These are phyloP conservation scores for Meganola albula DNA, from an alignment of 2,888 invertebrate species.

Conservation along the genomic window DNA sequence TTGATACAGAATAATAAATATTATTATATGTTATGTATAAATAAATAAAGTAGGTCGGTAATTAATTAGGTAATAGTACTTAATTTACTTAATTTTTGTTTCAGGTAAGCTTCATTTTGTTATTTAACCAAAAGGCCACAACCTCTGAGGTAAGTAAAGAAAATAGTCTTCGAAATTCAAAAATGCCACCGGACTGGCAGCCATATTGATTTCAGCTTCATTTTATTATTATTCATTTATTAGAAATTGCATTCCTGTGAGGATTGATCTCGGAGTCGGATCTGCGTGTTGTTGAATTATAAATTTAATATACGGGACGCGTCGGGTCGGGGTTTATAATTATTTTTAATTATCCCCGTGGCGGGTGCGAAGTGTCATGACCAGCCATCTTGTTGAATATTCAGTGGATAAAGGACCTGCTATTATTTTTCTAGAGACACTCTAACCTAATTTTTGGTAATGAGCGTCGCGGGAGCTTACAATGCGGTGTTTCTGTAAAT, in stretches of 20 bases:
- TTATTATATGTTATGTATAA: too few relatives aligned
- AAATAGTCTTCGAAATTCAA: not conserved
- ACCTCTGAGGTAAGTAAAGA: too few relatives aligned
- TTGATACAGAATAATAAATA: too few relatives aligned
- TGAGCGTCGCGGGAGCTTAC: constrained; percentile 48
- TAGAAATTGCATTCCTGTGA: constrained; percentile 22
- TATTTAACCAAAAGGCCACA: too few relatives aligned
- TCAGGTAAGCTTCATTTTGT: constrained; percentile 30
- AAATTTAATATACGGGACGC: constrained; percentile 37
- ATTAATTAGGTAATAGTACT: not conserved
- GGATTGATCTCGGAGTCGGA: constrained; percentile 17
- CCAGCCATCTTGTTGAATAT: constrained; percentile 53
- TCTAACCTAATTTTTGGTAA: constrained; percentile 62
- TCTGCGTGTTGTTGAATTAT: constrained; percentile 32
- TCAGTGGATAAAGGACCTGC: constrained; percentile 48
- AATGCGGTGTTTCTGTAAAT: constrained; percentile 41
- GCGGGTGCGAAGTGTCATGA: constrained; percentile 21
- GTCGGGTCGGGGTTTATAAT: constrained; percentile 43
- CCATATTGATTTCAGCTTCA: not conserved
- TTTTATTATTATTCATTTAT: constrained; percentile 15
- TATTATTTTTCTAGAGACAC: constrained; percentile 57
- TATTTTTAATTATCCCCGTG: constrained; percentile 59
- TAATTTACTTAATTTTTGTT: constrained; percentile 23
- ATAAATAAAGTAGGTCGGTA: too few relatives aligned
- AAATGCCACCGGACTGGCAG: constrained; percentile 2